A percentile compares a stretch with the other conserved stretches of the same genome.
Evolutionary conservation across 2,797 vertebrate genomes (phyloP).

Genomic region (Sebastes kiyomatsui): DNA sequence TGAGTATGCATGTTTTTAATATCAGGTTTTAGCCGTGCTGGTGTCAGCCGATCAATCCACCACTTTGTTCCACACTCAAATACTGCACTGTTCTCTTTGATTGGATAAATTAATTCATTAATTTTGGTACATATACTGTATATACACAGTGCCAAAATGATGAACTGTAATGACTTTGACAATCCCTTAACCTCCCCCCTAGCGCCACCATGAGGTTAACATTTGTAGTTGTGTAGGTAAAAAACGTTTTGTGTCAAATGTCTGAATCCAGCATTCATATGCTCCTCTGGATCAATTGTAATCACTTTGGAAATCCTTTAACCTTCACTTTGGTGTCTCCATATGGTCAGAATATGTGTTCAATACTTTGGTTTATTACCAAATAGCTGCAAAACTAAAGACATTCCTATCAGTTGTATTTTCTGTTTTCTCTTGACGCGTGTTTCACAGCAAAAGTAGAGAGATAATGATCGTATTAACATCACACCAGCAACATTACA

Average conservation of each 20-base stretch:
- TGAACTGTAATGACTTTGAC: not conserved
- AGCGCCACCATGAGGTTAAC: not conserved
- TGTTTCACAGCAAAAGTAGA: too few species aligned
- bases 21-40: not conserved
- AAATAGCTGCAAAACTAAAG: not conserved
- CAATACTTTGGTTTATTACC: not conserved
- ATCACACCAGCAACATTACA: too few species aligned
- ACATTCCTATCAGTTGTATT: not conserved
- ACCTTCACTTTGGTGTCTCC: too few species aligned
- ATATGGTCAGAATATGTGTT: too few species aligned
- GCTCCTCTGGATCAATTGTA: not conserved
- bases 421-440: too few species aligned
- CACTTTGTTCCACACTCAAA: not conserved
- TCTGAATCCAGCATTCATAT: not conserved
- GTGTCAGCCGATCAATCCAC: not conserved
- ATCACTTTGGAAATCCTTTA: not conserved
- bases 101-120: not conserved
- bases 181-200: not conserved
- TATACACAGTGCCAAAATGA: not conserved
- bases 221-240: not conserved
- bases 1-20: not conserved
- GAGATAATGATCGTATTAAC: too few species aligned
- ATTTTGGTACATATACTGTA: not conserved
- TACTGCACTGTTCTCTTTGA: not conserved
- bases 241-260: not conserved